These are phyloP conservation scores for Napeogenes inachia DNA, from an alignment of 2,888 invertebrate species.

Conservation along the genomic window DNA sequence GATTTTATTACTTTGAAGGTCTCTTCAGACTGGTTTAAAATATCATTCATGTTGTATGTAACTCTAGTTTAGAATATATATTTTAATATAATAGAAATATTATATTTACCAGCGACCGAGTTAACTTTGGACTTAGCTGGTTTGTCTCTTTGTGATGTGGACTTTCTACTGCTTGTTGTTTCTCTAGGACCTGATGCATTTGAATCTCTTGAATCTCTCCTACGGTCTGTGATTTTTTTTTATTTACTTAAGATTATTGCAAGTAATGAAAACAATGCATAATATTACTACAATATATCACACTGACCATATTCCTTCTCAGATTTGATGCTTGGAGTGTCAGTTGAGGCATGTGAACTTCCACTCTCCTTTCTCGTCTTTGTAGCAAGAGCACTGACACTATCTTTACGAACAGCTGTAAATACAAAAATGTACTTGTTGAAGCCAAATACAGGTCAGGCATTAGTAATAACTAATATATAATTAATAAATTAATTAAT, in stretches of 20 bases:
- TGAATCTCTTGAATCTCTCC: slow-evolving; percentile 71
- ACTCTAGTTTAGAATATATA: background rate
- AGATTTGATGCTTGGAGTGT: slow-evolving; percentile 69
- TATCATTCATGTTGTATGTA: background rate
- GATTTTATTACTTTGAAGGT: no score
- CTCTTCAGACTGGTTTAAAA: no score
- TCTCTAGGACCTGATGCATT: slow-evolving; percentile 70
- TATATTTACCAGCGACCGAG: slow-evolving; percentile 28
- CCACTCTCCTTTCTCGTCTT: slow-evolving; percentile 69
- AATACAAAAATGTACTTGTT: slow-evolving; percentile 9
- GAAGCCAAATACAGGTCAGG: background rate
- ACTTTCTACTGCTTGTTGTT: slow-evolving; percentile 57
- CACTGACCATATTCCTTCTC: slow-evolving; percentile 68
- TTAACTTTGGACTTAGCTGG: slow-evolving; percentile 51
- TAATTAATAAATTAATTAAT: no score
- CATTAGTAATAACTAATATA: no score
- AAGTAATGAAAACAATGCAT: no score
- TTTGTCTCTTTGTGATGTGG: slow-evolving; percentile 60
- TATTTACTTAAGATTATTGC: background rate
- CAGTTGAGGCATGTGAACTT: slow-evolving; percentile 70
- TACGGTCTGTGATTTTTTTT: slow-evolving; percentile 47
- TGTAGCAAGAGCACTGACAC: slow-evolving; percentile 57
- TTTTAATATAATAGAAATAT: background rate
- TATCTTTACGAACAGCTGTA: slow-evolving; percentile 57
- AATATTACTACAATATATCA: background rate